Conservation (phyloP, 2,888 invertebrate genomes). For the Eremobia ochroleuca region DNA sequence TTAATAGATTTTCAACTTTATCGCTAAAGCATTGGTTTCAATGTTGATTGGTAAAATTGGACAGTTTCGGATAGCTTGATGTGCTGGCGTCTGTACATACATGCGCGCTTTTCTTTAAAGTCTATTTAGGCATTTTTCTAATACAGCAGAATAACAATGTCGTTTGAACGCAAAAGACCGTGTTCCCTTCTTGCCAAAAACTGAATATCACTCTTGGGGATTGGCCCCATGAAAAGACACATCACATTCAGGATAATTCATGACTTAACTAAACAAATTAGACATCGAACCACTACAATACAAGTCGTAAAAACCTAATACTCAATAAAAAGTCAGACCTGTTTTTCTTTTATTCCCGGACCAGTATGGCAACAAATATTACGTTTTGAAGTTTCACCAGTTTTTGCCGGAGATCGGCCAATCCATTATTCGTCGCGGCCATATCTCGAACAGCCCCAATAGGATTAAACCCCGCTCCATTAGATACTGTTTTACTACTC, state of each 20-base stretch:
- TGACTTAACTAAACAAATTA: slow-evolving; percentile 36
- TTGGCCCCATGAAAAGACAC: slow-evolving; percentile 1
- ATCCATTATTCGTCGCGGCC: slow-evolving; percentile 83
- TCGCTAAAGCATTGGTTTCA: too few relatives aligned
- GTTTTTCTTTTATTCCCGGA: slow-evolving; percentile 60
- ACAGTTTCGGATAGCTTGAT: too few relatives aligned
- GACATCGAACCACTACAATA: slow-evolving; percentile 35
- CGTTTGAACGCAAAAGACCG: background rate
- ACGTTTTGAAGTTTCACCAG: slow-evolving; percentile 76
- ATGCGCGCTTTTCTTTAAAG: background rate
- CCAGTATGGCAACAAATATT: slow-evolving; percentile 68
- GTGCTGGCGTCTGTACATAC: too few relatives aligned
- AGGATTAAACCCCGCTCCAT: slow-evolving; percentile 83
- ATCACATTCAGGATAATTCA: slow-evolving; percentile 21
- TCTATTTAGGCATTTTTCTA: background rate
- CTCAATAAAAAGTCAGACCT: slow-evolving; percentile 50
- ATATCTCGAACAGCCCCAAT: slow-evolving; percentile 82
- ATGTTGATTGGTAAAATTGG: too few relatives aligned
- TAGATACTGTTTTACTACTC: slow-evolving; percentile 86
- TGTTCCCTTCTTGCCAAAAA: background rate
- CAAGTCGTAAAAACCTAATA: slow-evolving; percentile 55
- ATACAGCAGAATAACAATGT: background rate
- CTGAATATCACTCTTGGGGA: background rate
- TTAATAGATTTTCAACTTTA: too few relatives aligned
- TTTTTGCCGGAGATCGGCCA: slow-evolving; percentile 79